Conservation (phyloP, 1,140 invertebrate species). For the Thaumatotibia leucotreta region DNA sequence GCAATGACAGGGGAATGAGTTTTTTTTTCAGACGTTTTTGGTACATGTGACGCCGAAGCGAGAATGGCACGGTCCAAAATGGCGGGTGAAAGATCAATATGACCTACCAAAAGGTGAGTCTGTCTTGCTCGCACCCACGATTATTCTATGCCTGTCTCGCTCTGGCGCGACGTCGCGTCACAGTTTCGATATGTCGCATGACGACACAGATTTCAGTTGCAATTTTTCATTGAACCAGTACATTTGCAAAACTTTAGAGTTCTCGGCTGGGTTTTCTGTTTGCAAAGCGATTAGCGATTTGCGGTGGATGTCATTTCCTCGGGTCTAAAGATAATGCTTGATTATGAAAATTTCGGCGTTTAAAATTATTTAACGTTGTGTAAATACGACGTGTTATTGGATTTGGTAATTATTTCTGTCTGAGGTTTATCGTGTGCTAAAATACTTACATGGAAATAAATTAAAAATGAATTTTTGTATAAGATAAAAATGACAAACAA, state of each 20-base stretch:
- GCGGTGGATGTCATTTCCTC: slow-evolving; percentile 39
- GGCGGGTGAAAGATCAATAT: slow-evolving; percentile 75
- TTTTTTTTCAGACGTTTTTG: slow-evolving; percentile 50
- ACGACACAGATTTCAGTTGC: slow-evolving; percentile 48
- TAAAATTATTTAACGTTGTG: slow-evolving; percentile 39
- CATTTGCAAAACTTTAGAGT: slow-evolving; percentile 40
- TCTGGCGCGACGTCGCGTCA: slow-evolving; percentile 42
- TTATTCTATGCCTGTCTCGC: slow-evolving; percentile 31
- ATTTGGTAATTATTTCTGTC: not conserved
- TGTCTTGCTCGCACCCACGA: slow-evolving; percentile 36
- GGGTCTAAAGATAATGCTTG: slow-evolving; percentile 38
- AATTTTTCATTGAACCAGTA: slow-evolving; percentile 44
- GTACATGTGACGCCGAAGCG: slow-evolving; percentile 64
- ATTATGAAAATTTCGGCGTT: slow-evolving; percentile 38
- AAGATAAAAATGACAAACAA: not conserved
- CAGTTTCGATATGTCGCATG: slow-evolving; percentile 65
- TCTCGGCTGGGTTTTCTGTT: slow-evolving; percentile 32
- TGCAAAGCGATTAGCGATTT: slow-evolving; percentile 48
- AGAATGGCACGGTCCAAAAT: slow-evolving; percentile 70
- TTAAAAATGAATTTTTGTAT: not conserved
- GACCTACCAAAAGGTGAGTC: slow-evolving; percentile 59
- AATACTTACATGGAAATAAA: too few species aligned
- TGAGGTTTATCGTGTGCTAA: not conserved
- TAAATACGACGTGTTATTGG: slow-evolving; percentile 6
- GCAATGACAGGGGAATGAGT: slow-evolving; percentile 60